Evolutionary conservation across 1,140 invertebrate genomes (phyloP).

Genomic region (Drosophila saltans): DNA sequence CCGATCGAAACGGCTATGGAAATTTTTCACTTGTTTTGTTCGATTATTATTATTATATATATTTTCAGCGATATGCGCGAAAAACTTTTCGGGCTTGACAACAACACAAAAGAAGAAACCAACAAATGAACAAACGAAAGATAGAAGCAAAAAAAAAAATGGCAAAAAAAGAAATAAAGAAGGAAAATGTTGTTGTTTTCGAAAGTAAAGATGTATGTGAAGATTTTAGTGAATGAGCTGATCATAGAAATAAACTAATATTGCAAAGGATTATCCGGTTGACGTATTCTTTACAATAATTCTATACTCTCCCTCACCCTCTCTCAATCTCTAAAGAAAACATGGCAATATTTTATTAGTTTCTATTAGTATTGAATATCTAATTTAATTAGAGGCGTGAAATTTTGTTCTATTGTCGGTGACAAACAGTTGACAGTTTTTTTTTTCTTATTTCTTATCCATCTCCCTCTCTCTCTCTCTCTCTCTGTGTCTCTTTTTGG

Average conservation of each 20-base stretch:
- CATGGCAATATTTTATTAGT: slow-evolving; percentile 53
- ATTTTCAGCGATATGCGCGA: slow-evolving; percentile 18
- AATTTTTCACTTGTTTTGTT: slow-evolving; percentile 19
- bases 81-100: slow-evolving; percentile 40
- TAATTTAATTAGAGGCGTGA: slow-evolving; percentile 67
- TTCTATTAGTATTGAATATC: slow-evolving; percentile 48
- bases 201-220: not conserved
- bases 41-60: slow-evolving; percentile 25
- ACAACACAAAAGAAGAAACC: slow-evolving; percentile 16
- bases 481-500: not conserved
- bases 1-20: slow-evolving; percentile 7
- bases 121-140: not conserved
- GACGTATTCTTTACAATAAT: too few relatives aligned
- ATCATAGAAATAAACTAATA: not conserved
- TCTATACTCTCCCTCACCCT: not conserved
- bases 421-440: slow-evolving; percentile 50
- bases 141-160: not conserved
- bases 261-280: not conserved
- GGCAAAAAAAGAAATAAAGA: not conserved
- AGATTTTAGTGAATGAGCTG: too few relatives aligned
- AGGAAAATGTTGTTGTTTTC: not conserved
- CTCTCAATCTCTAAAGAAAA: slow-evolving; percentile 16
- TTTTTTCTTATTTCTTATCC: slow-evolving; percentile 5
- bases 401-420: slow-evolving; percentile 28
- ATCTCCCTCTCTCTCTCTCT: slow-evolving; percentile 16